Evolutionary conservation across 2,113 vertebrate genomes (phyloP), one percentile per base, ranked within the genome.

Genomic region (Forbesichthys agassizii): DNA sequence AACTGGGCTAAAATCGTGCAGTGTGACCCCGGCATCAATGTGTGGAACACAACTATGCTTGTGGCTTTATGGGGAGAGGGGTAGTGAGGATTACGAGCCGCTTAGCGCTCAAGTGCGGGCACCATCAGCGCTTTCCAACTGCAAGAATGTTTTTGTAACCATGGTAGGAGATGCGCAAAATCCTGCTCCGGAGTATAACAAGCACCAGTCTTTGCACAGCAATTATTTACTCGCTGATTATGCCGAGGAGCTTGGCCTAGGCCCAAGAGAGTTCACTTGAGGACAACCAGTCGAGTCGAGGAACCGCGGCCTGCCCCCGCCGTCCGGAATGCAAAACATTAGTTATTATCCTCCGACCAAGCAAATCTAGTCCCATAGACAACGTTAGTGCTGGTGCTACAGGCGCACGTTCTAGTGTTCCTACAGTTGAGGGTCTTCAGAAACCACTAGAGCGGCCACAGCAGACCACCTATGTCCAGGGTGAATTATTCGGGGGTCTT

Each of bases 401-500:
- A 58, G 66, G 60, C 20, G 63, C 58, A 63, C 68, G 20, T 79
- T 55, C 8, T 54, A 33, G 4, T 62, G 33, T 78, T 81, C 73
- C 51, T 33, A 36, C 70, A 76, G 52, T 69, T 78, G 65, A 58
- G 9, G 0, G 47, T 61, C 13, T 82, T 14, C 48, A 14, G 59
- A 27, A 74, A 60, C 59, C 55, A 12, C n/a, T 11, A 14, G 5
- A 12, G 46, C 48, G 57, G 49, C 68, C 71, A 68, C 80, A 61
- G 53, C 59, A 11, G 65, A 80, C 79, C 87, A 78, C 75, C 74
- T 82, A 75, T 51, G 68, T 73, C 49, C 64, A 66, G 64, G 62
- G 53, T 16, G 53, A 49, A 67, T 60, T 49, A 27, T 27, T 74
- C 70, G 11, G 81, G 55, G n/a, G 18, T 27, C 63, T 47, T 47